Evolutionary conservation across 2,888 invertebrate genomes (phyloP).

Genomic region (Craniophora ligustri): DNA sequence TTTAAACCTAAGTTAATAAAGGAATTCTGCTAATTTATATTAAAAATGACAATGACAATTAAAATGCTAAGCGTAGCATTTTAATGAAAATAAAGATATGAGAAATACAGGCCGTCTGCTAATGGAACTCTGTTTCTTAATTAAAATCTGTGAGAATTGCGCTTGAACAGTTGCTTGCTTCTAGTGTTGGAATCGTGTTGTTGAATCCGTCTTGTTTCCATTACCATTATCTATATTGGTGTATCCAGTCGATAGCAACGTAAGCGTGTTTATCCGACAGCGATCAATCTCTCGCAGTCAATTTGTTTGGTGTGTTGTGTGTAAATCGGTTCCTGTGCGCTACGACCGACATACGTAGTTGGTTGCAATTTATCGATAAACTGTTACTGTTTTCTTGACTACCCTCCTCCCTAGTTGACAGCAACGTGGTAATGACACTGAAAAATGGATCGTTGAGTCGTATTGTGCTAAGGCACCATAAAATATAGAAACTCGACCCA

Average conservation of each 20-base stretch:
- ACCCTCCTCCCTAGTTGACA: slow-evolving; percentile 51
- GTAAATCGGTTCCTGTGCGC: slow-evolving; percentile 53
- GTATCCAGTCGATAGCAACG: slow-evolving; percentile 41
- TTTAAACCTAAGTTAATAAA: slow-evolving; percentile 27
- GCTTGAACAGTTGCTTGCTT: slow-evolving; percentile 57
- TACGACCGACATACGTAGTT: slow-evolving; percentile 40
- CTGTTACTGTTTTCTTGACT: slow-evolving; percentile 55
- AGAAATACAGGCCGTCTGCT: slow-evolving; percentile 19
- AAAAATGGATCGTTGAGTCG: slow-evolving; percentile 60
- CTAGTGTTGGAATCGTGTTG: slow-evolving; percentile 46
- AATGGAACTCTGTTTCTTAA: slow-evolving; percentile 60
- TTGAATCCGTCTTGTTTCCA: slow-evolving; percentile 40
- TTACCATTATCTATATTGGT: slow-evolving; percentile 43
- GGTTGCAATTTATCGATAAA: slow-evolving; percentile 61
- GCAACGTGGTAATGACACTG: slow-evolving; percentile 62
- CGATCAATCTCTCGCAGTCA: slow-evolving; percentile 48
- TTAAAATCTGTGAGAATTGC: slow-evolving; percentile 67
- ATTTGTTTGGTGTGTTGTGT: slow-evolving; percentile 55
- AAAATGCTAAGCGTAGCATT: slow-evolving; percentile 53
- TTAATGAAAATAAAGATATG: slow-evolving; percentile 58
- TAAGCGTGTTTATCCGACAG: slow-evolving; percentile 43
- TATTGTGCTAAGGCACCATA: slow-evolving; percentile 36
- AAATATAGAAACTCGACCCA: slow-evolving; percentile 23
- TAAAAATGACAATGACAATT: slow-evolving; percentile 60
- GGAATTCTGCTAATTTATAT: slow-evolving; percentile 52